A percentile compares a stretch with the other conserved stretches of the same genome.
phyloP scores from a whole-genome alignment of 1,140 invertebrate genomes.

The Lasaia peninsularis region DNA sequence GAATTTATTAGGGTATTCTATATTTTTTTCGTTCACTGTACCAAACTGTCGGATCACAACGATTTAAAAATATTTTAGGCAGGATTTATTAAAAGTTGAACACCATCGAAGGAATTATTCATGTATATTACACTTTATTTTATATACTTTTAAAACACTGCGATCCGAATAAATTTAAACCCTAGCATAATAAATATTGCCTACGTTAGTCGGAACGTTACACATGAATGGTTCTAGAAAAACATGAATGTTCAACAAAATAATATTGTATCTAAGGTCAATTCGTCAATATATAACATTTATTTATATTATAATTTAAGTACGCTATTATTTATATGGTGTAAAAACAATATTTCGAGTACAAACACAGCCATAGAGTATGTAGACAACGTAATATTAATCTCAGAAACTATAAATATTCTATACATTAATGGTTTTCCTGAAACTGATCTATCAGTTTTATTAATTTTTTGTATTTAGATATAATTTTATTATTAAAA shows the following conservation, averaged over 20 bases:
- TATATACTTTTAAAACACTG: slow-evolving; percentile 26
- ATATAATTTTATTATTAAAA: too few relatives aligned
- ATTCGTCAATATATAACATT: slow-evolving; percentile 8
- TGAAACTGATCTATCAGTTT: too few relatives aligned
- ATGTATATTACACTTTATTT: slow-evolving; percentile 6
- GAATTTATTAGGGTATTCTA: neutral
- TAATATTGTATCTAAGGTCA: neutral
- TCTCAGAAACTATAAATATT: neutral
- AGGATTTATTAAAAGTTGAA: slow-evolving; percentile 31
- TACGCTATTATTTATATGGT: neutral
- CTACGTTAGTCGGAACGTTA: slow-evolving; percentile 2
- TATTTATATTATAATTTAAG: slow-evolving; percentile 1
- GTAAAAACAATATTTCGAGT: neutral
- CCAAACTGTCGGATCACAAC: slow-evolving; percentile 5
- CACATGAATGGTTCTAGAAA: slow-evolving; percentile 4
- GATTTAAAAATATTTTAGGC: slow-evolving; percentile 14
- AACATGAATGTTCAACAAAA: slow-evolving; percentile 7
- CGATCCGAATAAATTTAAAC: slow-evolving; percentile 18
- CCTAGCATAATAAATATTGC: neutral
- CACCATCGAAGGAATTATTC: slow-evolving; percentile 22
- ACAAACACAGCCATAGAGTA: neutral
- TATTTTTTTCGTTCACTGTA: slow-evolving; percentile 6
- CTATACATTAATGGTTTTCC: too few relatives aligned
- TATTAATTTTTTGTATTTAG: too few relatives aligned
- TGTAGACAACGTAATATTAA: neutral